A percentile compares a stretch with the other conserved stretches of the same genome.
phyloP scores from a whole-genome alignment of 2,888 invertebrate species.

The Folsomia manolachei region DNA sequence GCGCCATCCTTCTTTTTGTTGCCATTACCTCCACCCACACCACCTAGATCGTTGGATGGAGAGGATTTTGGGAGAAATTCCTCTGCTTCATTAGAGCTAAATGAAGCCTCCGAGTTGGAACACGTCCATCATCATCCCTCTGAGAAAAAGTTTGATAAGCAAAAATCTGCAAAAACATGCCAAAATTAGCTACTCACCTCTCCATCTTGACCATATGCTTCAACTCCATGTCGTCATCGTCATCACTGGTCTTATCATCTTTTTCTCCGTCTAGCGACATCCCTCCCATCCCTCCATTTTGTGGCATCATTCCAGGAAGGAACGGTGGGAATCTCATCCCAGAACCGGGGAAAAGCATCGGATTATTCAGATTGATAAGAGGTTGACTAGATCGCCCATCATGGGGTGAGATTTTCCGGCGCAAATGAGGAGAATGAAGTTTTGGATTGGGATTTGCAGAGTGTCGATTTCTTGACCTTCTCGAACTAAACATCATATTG shows the following conservation, averaged over 20 bases:
- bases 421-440: slow-evolving; percentile 88
- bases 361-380: slow-evolving; percentile 57
- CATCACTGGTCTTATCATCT: slow-evolving; percentile 20
- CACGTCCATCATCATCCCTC: slow-evolving; percentile 20
- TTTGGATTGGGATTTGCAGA: slow-evolving; percentile 98
- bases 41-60: slow-evolving; percentile 11
- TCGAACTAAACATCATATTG: slow-evolving; percentile 98
- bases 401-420: slow-evolving; percentile 90
- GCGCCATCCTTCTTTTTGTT: slow-evolving; percentile 43
- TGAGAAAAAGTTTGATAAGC: neutral
- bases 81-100: slow-evolving; percentile 19
- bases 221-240: slow-evolving; percentile 26
- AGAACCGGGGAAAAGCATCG: slow-evolving; percentile 32
- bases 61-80: slow-evolving; percentile 21
- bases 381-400: slow-evolving; percentile 65
- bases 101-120: slow-evolving; percentile 23
- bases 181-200: neutral
- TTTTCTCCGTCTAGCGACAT: slow-evolving; percentile 8
- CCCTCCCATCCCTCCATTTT: slow-evolving; percentile 16
- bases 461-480: slow-evolving; percentile 91
- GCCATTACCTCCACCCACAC: slow-evolving; percentile 10
- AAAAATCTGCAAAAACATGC: neutral
- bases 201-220: slow-evolving; percentile 1
- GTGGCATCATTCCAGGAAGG: slow-evolving; percentile 24
- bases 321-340: slow-evolving; percentile 35